These are phyloP conservation scores for Portevinia maculata DNA, from an alignment of 2,888 invertebrate genomes.

Conservation along the genomic window DNA sequence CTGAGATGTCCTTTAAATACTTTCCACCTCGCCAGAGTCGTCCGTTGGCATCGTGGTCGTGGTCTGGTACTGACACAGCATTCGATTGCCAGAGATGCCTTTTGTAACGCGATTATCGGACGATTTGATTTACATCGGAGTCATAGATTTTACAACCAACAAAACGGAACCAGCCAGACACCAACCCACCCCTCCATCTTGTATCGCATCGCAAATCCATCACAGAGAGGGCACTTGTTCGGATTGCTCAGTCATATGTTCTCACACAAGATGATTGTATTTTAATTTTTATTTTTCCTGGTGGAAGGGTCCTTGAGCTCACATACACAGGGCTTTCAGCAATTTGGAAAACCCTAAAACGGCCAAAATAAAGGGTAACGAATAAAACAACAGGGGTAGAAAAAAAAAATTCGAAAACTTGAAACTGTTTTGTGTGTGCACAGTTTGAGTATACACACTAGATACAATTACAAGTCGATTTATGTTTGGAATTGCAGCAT, in stretches of 20 bases:
- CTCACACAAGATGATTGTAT: conserved; percentile 75
- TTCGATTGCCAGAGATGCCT: conserved; percentile 77
- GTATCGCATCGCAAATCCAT: conserved; percentile 39
- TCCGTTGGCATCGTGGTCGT: not conserved
- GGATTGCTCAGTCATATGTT: conserved; percentile 76
- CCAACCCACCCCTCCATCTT: conserved; percentile 1
- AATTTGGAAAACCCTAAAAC: conserved; percentile 67
- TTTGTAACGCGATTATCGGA: conserved; percentile 83
- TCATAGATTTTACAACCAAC: conserved; percentile 48
- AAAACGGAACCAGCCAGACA: conserved; percentile 75
- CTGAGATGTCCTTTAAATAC: conserved; percentile 26
- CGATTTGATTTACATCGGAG: conserved; percentile 81
- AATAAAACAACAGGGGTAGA: conserved; percentile 52
- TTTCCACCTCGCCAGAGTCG: conserved; percentile 52
- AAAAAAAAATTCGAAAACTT: conserved; percentile 45
- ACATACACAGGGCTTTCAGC: conserved; percentile 39
- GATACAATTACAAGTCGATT: conserved; percentile 76
- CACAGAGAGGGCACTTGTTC: conserved; percentile 75
- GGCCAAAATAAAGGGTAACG: conserved; percentile 71
- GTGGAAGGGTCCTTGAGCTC: conserved; percentile 44
- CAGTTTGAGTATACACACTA: conserved; percentile 75
- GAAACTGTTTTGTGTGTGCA: conserved; percentile 68
- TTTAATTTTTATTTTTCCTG: conserved; percentile 71
- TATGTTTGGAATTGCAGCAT: conserved; percentile 62
- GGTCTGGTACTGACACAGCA: conserved; percentile 14